phyloP scores from a whole-genome alignment of 1,140 invertebrate species.

The Lethocerus indicus region DNA sequence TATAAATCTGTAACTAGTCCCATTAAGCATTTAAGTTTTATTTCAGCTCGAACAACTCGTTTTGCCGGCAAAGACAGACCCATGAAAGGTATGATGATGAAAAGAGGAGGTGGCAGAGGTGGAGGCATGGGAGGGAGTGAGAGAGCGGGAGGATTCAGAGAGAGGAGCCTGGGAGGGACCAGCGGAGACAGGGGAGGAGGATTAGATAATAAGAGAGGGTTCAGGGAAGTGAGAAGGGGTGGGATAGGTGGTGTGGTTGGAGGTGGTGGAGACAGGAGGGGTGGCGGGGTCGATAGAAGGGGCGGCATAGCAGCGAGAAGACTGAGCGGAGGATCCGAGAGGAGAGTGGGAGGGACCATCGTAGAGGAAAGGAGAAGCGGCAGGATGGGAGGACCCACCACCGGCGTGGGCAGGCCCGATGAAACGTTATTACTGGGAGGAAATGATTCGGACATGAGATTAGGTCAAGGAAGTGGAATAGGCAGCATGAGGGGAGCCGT shows the following conservation, averaged over 20 bases:
- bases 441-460: background rate
- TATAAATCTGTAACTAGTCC: too few species aligned
- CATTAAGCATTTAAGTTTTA: background rate
- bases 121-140: conserved; percentile 3
- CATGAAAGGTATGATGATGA: background rate
- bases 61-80: conserved; percentile 8
- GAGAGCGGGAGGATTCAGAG: background rate
- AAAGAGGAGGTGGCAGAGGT: background rate
- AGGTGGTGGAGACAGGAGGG: background rate
- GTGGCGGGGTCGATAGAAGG: background rate
- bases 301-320: background rate
- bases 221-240: background rate
- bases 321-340: background rate
- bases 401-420: background rate
- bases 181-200: conserved; percentile 4
- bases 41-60: conserved; percentile 9
- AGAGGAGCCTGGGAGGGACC: background rate
- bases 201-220: background rate
- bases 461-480: background rate
- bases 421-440: background rate
- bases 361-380: too few species aligned
- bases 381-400: too few species aligned
- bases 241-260: conserved; percentile 1
- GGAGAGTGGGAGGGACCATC: too few species aligned
- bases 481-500: background rate